A percentile compares a stretch with the other conserved stretches of the same genome.
Conservation (phyloP, 2,113 vertebrate species). For the Isurus oxyrinchus region DNA sequence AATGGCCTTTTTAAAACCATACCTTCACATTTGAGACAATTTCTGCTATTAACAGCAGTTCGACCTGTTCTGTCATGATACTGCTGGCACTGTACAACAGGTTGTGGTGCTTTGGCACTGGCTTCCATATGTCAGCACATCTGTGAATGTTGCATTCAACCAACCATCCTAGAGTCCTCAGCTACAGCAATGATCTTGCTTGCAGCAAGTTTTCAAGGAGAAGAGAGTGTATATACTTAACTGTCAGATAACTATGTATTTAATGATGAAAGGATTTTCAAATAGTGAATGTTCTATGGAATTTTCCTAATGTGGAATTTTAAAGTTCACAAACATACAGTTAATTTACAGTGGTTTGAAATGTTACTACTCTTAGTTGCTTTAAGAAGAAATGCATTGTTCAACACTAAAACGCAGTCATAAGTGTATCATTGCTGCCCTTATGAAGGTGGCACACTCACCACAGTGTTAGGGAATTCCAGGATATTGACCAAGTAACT, state of each 20-base stretch:
- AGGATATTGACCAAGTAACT: neutral
- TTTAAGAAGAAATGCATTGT: neutral
- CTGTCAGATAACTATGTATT: neutral
- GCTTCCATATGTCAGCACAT: constrained; percentile 75
- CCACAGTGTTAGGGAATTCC: neutral
- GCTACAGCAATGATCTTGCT: constrained; percentile 58
- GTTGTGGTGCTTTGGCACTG: constrained; percentile 65
- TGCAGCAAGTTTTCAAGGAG: constrained; percentile 61
- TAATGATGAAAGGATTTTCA: neutral
- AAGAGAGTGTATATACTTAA: constrained; percentile 51
- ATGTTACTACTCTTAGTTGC: neutral
- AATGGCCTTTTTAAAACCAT: neutral
- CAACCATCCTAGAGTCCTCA: constrained; percentile 58
- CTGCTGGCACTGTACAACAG: constrained; percentile 74
- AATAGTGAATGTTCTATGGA: neutral
- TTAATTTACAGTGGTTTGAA: neutral
- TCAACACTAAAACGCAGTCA: neutral
- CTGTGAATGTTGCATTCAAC: constrained; percentile 63
- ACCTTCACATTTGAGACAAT: constrained; percentile 28
- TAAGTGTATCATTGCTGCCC: neutral
- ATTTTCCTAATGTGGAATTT: neutral
- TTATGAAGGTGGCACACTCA: neutral
- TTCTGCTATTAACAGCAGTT: constrained; percentile 53
- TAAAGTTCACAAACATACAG: neutral
- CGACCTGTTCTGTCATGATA: constrained; percentile 68